Percentiles rank a stretch among this genome's conserved stretches.
These are phyloP conservation scores for Neomorphus geoffroyi DNA, from an alignment of 2,797 vertebrate genomes.

Conservation along the genomic window DNA sequence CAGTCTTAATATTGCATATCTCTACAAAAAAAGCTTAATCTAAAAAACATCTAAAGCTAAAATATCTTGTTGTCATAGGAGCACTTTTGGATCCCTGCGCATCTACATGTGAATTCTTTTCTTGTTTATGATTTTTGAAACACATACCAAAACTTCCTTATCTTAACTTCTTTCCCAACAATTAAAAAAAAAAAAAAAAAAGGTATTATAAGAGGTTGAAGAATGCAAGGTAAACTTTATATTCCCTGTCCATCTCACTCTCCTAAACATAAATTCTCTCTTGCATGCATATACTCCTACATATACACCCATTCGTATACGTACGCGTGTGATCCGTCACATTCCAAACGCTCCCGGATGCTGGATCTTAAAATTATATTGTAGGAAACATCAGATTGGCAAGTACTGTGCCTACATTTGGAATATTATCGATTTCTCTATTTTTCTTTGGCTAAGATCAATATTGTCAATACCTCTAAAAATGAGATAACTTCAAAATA, in stretches of 20 bases:
- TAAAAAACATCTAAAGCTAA: not conserved
- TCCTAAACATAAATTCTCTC: not conserved
- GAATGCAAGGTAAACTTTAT: not conserved
- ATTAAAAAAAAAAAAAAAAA: not conserved
- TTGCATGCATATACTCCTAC: fast-evolving
- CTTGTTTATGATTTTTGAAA: not conserved
- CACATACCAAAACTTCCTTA: not conserved
- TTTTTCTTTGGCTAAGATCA: constrained; percentile 1
- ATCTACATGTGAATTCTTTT: not conserved
- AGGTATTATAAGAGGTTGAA: not conserved
- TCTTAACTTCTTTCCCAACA: not conserved
- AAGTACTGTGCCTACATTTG: not conserved
- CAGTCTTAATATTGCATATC: not conserved
- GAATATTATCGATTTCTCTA: not conserved
- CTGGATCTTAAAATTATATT: not conserved
- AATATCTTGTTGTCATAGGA: not conserved
- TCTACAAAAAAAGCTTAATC: not conserved
- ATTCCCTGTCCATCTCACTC: not conserved
- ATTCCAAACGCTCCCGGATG: not conserved
- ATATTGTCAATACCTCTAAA: constrained; percentile 7
- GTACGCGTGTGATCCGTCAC: not conserved
- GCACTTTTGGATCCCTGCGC: not conserved
- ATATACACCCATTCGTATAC: not conserved
- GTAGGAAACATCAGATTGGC: not conserved
- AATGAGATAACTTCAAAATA: constrained; percentile 12